phyloP scores from a whole-genome alignment of 2,113 vertebrate species.

The Coregonus clupeaformis region DNA sequence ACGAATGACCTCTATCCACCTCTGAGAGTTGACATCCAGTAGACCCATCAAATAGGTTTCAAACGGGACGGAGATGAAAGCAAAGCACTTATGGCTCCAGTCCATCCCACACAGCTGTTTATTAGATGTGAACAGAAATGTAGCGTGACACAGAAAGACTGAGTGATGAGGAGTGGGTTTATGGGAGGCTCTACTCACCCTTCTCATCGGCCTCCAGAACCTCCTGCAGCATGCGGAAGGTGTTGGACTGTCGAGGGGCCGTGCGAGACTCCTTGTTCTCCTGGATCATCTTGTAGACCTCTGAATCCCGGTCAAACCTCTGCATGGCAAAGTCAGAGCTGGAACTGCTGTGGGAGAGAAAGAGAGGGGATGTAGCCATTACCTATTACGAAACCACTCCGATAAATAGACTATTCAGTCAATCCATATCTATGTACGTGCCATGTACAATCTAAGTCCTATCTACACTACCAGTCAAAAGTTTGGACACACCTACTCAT shows the following conservation, averaged over 20 bases:
- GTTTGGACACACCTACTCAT: too few relatives aligned
- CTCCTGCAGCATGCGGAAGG: slow-evolving; percentile 89
- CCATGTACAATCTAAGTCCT: neutral
- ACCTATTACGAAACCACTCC: neutral
- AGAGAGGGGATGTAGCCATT: neutral
- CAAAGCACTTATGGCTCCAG: slow-evolving; percentile 22
- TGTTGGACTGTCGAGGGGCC: slow-evolving; percentile 88
- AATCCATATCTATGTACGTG: neutral
- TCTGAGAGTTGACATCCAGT: neutral
- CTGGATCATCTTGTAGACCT: slow-evolving; percentile 96
- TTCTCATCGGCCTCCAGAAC: slow-evolving; percentile 87
- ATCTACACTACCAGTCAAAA: too few relatives aligned
- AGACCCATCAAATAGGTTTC: neutral
- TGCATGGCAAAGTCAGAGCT: slow-evolving; percentile 78
- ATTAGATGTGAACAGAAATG: neutral
- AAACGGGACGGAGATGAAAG: neutral
- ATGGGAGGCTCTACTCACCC: slow-evolving; percentile 64
- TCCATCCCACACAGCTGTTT: neutral
- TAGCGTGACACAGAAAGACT: neutral
- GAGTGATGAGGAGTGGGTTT: slow-evolving; percentile 30
- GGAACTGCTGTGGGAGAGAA: slow-evolving; percentile 47
- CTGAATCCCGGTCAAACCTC: slow-evolving; percentile 83
- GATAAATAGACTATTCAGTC: too few relatives aligned
- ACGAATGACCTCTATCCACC: slow-evolving; percentile 1
- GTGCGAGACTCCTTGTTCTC: slow-evolving; percentile 86